A percentile compares a stretch with the other conserved stretches of the same genome.
Evolutionary conservation across 2,888 invertebrate genomes (phyloP).

Genomic region (Caenorhabditis sp.): DNA sequence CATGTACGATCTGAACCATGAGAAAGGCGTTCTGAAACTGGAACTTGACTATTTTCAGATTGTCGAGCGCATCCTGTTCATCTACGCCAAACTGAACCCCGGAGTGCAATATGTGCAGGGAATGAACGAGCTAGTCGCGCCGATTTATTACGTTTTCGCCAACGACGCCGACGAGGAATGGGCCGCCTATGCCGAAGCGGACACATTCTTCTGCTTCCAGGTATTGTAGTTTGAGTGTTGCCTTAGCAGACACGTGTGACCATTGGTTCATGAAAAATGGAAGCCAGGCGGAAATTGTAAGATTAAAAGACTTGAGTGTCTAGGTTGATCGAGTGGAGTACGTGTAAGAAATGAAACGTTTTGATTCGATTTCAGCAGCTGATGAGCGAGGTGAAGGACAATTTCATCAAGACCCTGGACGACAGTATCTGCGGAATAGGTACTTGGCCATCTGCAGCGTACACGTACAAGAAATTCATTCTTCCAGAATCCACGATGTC

Average conservation of each 20-base stretch:
- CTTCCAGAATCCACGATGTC: slow-evolving; percentile 85
- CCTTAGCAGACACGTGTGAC: no score
- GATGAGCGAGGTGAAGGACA: slow-evolving; percentile 96
- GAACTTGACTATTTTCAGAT: slow-evolving; percentile 80
- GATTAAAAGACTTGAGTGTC: background rate
- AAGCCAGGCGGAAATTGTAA: background rate
- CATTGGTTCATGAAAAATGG: no score
- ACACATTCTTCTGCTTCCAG: slow-evolving; percentile 98
- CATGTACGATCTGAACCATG: slow-evolving; percentile 28
- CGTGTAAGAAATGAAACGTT: no score
- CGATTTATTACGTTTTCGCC: slow-evolving; percentile 97
- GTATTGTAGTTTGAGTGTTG: slow-evolving; percentile 21
- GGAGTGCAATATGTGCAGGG: slow-evolving; percentile 93
- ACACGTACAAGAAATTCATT: background rate
- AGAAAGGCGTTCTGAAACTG: background rate
- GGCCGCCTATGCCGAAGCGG: slow-evolving; percentile 94
- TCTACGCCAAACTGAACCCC: slow-evolving; percentile 97
- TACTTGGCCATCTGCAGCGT: no score
- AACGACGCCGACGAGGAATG: slow-evolving; percentile 88
- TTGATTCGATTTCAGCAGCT: slow-evolving; percentile 87
- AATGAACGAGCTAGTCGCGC: slow-evolving; percentile 99
- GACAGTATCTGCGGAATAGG: slow-evolving; percentile 80
- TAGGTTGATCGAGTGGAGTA: background rate
- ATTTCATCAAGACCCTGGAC: slow-evolving; percentile 94
- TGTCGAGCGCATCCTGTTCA: slow-evolving; percentile 91